Evolutionary conservation across 2,888 invertebrate species (phyloP).

Genomic region (Microctonus brassicae): DNA sequence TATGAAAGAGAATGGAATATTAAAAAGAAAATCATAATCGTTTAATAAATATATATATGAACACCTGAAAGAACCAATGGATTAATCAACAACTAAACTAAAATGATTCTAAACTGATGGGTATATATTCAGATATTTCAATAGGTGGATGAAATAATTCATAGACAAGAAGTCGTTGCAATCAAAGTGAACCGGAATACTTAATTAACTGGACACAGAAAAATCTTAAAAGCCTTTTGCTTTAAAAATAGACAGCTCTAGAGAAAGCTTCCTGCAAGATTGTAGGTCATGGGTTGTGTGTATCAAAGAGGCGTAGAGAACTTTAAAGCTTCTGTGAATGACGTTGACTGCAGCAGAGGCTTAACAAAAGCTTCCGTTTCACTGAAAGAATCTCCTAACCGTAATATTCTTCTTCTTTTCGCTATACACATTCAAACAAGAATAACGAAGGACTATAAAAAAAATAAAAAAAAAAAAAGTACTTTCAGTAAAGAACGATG

Average conservation of each 20-base stretch:
- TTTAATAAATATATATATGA: too few species aligned
- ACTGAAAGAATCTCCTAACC: slow-evolving; percentile 34
- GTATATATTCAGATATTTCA: slow-evolving; percentile 17
- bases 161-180: slow-evolving; percentile 37
- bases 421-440: slow-evolving; percentile 10
- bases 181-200: slow-evolving; percentile 1
- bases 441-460: not conserved
- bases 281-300: slow-evolving; percentile 59
- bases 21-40: too few species aligned
- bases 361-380: slow-evolving; percentile 27
- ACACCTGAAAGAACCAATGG: too few species aligned
- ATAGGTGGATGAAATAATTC: slow-evolving; percentile 40
- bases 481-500: not conserved
- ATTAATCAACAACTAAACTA: too few species aligned
- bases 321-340: slow-evolving; percentile 28
- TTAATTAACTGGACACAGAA: slow-evolving; percentile 20
- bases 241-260: too few species aligned
- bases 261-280: slow-evolving; percentile 56
- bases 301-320: slow-evolving; percentile 12
- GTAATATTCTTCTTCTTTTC: slow-evolving; percentile 18
- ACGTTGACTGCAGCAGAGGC: slow-evolving; percentile 20
- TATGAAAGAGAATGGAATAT: too few species aligned
- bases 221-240: slow-evolving; percentile 50
- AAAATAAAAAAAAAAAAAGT: not conserved
- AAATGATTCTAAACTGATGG: too few species aligned